A percentile compares a stretch with the other conserved stretches of the same genome.
phyloP scores from a whole-genome alignment of 1,140 invertebrate genomes.

The Bursaphelenchus mucronatus region DNA sequence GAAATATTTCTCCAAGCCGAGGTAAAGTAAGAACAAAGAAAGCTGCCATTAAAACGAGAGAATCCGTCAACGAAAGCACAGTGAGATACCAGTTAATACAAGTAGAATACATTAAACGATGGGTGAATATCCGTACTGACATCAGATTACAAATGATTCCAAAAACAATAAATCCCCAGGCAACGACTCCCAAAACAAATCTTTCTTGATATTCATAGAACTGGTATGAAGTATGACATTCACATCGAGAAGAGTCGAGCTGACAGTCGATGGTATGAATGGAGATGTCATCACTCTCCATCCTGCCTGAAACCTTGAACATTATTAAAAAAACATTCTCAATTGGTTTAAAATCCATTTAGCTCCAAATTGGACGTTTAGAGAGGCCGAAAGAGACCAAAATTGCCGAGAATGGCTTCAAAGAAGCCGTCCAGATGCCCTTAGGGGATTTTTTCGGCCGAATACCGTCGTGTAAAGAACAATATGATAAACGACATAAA shows the following conservation, averaged over 20 bases:
- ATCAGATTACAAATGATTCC: conserved; percentile 27
- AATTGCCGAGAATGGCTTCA: too few species aligned
- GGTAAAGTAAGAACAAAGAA: conserved; percentile 52
- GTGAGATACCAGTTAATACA: conserved; percentile 35
- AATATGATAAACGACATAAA: too few species aligned
- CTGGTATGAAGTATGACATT: conserved; percentile 25
- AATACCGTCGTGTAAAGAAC: too few species aligned
- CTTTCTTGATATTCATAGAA: conserved; percentile 30
- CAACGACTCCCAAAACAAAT: conserved; percentile 20
- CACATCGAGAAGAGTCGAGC: conserved; percentile 8
- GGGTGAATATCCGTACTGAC: conserved; percentile 31
- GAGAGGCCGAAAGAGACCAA: too few species aligned
- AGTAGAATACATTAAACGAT: conserved; percentile 21
- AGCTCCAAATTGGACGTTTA: too few species aligned
- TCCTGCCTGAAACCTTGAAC: too few species aligned
- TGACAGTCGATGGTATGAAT: conserved; percentile 10
- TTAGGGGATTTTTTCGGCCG: too few species aligned
- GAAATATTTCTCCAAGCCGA: conserved; percentile 42
- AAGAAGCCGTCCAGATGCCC: too few species aligned
- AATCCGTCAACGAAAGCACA: conserved; percentile 31
- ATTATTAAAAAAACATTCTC: too few species aligned
- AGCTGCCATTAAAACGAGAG: conserved; percentile 42
- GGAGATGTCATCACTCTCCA: not conserved
- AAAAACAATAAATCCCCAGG: conserved; percentile 24
- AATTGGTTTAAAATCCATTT: too few species aligned